phyloP scores from a whole-genome alignment of 2,888 invertebrate species.

The Andrena trimmerana region DNA sequence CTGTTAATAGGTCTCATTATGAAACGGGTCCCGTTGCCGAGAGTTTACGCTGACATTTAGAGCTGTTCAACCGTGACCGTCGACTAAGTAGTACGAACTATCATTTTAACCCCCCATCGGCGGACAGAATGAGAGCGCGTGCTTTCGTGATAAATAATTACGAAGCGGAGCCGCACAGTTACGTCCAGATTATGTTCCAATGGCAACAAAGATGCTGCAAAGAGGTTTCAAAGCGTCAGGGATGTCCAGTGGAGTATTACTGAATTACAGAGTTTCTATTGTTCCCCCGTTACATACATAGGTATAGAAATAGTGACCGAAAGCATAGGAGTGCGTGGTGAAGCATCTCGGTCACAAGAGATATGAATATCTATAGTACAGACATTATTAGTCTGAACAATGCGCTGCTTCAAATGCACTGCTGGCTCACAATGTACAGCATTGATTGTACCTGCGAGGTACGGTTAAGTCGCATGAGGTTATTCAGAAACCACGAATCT shows the following conservation, averaged over 20 bases:
- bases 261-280: too few species aligned
- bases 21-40: slow-evolving; percentile 11
- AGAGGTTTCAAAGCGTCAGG: background rate
- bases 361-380: background rate
- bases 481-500: background rate
- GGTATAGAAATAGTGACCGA: too few species aligned
- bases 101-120: background rate
- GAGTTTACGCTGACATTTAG: slow-evolving; percentile 15
- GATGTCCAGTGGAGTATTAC: too few species aligned
- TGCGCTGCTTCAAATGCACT: background rate
- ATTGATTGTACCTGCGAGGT: background rate
- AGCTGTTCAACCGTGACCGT: background rate
- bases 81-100: background rate
- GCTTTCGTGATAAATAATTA: background rate
- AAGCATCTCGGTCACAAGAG: background rate
- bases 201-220: background rate
- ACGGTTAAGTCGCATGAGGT: background rate
- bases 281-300: too few species aligned
- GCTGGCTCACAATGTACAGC: background rate
- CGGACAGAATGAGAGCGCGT: background rate
- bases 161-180: too few species aligned
- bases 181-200: background rate
- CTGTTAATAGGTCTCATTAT: background rate
- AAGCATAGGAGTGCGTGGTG: background rate
- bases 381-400: background rate